Evolutionary conservation across 2,888 invertebrate genomes (phyloP).

Genomic region (Mimachlamys varia): DNA sequence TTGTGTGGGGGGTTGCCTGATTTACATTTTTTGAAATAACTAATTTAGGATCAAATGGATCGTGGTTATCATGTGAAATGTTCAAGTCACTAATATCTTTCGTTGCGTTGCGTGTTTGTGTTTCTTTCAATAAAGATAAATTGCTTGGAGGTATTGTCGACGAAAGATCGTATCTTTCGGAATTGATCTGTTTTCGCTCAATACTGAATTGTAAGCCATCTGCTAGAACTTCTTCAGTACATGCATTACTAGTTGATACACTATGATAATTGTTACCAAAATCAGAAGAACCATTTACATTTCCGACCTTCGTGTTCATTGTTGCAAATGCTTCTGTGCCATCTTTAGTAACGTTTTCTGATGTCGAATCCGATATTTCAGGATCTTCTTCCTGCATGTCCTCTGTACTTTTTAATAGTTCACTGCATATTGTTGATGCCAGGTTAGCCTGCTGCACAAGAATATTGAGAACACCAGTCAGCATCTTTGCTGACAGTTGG

Average conservation of each 20-base stretch:
- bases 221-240: too few relatives aligned
- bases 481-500: conserved; percentile 7
- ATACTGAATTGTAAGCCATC: too few relatives aligned
- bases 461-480: background rate
- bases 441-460: background rate
- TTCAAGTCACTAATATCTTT: background rate
- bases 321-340: background rate
- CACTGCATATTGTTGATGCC: background rate
- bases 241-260: background rate
- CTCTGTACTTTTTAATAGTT: conserved; percentile 6
- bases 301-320: background rate
- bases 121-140: background rate
- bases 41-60: background rate
- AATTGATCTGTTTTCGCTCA: background rate
- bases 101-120: background rate
- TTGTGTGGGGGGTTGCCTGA: background rate
- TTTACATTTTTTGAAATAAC: background rate
- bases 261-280: background rate
- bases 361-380: background rate
- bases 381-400: background rate
- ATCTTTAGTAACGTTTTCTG: background rate
- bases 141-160: background rate
- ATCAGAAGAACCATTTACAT: background rate
- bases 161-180: background rate
- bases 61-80: background rate